A percentile compares a stretch with the other conserved stretches of the same genome.
Conservation (phyloP, 1,140 invertebrate genomes). For the Orussus abietinus region DNA sequence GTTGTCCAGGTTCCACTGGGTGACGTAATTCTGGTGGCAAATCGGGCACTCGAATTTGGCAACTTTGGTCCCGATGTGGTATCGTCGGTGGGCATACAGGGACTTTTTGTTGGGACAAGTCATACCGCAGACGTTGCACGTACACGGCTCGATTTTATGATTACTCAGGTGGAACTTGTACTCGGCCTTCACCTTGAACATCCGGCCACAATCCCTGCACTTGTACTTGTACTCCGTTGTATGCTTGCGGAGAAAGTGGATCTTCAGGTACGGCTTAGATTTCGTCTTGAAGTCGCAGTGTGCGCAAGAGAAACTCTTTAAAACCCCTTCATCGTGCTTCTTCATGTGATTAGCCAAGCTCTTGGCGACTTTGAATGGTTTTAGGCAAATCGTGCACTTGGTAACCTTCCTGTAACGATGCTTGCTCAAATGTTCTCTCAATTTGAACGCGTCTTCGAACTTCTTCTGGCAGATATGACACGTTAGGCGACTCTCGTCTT, state of each 20-base stretch:
- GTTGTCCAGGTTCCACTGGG: conserved; percentile 48
- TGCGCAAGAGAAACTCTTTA: conserved; percentile 32
- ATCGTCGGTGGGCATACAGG: conserved; percentile 28
- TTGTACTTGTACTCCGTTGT: conserved; percentile 57
- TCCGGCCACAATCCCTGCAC: conserved; percentile 55
- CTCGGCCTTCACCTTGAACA: conserved; percentile 49
- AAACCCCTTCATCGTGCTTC: conserved; percentile 37
- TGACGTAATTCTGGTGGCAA: conserved; percentile 46
- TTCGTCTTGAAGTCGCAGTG: conserved; percentile 51
- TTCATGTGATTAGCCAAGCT: conserved; percentile 41
- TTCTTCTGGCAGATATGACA: too few relatives aligned
- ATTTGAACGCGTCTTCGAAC: too few relatives aligned
- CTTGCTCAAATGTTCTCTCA: too few relatives aligned
- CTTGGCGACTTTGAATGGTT: conserved; percentile 48
- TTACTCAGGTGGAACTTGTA: conserved; percentile 51
- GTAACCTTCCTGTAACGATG: too few relatives aligned
- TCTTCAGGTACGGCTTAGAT: conserved; percentile 49
- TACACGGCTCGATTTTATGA: conserved; percentile 29
- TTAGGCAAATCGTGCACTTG: too few relatives aligned
- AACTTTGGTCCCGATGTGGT: conserved; percentile 26
- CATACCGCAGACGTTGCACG: conserved; percentile 35
- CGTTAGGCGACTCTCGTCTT: too few relatives aligned
- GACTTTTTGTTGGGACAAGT: conserved; percentile 29
- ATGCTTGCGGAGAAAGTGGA: conserved; percentile 52
- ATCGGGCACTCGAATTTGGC: conserved; percentile 42